These are phyloP conservation scores for Meriones unguiculatus DNA, from an alignment of 2,113 vertebrate genomes.

Conservation along the genomic window DNA sequence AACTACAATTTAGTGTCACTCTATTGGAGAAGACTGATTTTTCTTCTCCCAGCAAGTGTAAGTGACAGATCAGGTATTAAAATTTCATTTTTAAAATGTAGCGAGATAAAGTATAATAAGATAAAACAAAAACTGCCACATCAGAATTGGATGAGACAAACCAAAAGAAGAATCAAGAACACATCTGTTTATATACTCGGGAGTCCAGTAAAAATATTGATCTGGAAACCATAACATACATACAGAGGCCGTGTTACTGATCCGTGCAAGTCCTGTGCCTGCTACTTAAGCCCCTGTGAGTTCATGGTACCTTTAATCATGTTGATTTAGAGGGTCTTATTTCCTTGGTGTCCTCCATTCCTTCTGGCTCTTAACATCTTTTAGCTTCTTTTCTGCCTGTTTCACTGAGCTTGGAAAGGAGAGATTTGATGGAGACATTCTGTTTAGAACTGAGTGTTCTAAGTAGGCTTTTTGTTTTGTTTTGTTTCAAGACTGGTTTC, in stretches of 20 bases:
- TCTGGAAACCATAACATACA: not conserved
- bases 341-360: not conserved
- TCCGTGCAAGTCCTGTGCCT: not conserved
- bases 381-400: not conserved
- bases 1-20: not conserved
- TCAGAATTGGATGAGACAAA: not conserved
- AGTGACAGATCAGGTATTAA: not conserved
- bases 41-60: not conserved
- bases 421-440: not conserved
- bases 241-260: not conserved
- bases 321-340: not conserved
- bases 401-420: not conserved
- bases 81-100: not conserved
- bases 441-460: not conserved
- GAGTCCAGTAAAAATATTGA: not conserved
- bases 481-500: no score
- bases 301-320: not conserved
- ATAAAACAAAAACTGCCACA: not conserved
- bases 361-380: not conserved
- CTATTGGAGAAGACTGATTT: not conserved
- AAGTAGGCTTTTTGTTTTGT: not conserved
- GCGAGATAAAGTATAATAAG: not conserved
- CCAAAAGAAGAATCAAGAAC: not conserved
- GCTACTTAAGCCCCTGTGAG: not conserved
- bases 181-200: not conserved